These are phyloP conservation scores for Semibalanus balanoides DNA, from an alignment of 1,140 invertebrate species.

Conservation along the genomic window DNA sequence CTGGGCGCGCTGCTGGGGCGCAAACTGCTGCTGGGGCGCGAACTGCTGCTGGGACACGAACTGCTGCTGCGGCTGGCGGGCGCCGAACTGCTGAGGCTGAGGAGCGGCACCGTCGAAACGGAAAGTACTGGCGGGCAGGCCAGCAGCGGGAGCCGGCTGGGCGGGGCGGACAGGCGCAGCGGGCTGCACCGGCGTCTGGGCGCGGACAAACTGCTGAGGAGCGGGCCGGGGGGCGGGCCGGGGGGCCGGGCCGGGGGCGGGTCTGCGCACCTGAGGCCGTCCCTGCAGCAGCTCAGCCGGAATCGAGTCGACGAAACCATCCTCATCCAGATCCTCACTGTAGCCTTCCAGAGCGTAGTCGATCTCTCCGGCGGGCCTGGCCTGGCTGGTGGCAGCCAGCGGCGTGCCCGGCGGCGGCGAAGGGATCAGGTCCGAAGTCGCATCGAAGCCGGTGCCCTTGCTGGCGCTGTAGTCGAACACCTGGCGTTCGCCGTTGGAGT, in stretches of 20 bases:
- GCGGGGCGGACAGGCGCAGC: too few species aligned
- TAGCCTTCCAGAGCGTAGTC: constrained; percentile 12
- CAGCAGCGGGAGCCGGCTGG: not conserved
- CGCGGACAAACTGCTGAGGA: too few species aligned
- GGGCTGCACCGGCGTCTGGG: constrained; percentile 6
- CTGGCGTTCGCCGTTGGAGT: constrained; percentile 61
- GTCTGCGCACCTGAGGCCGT: constrained; percentile 9
- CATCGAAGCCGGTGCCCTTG: constrained; percentile 25
- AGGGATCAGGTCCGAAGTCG: constrained; percentile 9
- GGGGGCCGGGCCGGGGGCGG: constrained; percentile 7
- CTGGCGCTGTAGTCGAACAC: constrained; percentile 54
- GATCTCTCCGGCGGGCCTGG: not conserved
- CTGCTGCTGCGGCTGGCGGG: constrained; percentile 15
- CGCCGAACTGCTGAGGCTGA: constrained; percentile 10
- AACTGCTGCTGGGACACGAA: constrained; percentile 13
- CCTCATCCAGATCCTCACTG: constrained; percentile 14
- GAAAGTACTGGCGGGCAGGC: constrained; percentile 6
- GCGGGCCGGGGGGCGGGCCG: constrained; percentile 12
- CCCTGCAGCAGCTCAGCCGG: constrained; percentile 5
- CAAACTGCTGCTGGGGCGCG: constrained; percentile 14
- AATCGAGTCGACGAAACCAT: constrained; percentile 11
- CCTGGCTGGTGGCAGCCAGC: constrained; percentile 5
- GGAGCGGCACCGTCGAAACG: constrained; percentile 6
- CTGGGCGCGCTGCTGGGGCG: constrained; percentile 9
- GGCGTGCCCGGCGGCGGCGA: constrained; percentile 8